Evolutionary conservation across 1,140 invertebrate species (phyloP).

Genomic region (Centruroides sculpturatus): DNA sequence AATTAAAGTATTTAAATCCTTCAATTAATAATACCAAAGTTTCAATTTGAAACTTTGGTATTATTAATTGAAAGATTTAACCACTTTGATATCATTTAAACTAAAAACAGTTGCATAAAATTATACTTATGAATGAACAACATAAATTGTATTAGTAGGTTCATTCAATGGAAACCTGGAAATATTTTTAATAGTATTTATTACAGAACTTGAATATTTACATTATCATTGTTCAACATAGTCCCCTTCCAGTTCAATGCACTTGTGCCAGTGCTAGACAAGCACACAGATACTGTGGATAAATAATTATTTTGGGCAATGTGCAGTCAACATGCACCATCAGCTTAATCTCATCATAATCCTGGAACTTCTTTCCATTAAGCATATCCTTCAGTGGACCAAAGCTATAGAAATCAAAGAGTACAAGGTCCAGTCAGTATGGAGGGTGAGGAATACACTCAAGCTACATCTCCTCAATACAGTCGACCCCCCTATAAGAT

Average conservation of each 20-base stretch:
- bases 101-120: too few species aligned
- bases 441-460: not conserved
- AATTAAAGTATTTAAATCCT: too few species aligned
- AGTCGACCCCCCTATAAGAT: too few species aligned
- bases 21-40: too few species aligned
- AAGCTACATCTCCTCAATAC: not conserved
- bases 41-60: too few species aligned
- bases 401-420: not conserved
- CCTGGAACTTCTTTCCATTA: not conserved
- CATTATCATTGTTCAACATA: slow-evolving; percentile 3
- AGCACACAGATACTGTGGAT: not conserved
- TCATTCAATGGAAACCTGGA: too few species aligned
- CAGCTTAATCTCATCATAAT: not conserved
- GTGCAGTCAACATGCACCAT: not conserved
- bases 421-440: not conserved
- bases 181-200: not conserved
- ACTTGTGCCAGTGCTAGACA: not conserved
- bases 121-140: too few species aligned
- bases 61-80: too few species aligned
- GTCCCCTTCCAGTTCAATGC: slow-evolving; percentile 1
- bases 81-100: too few species aligned
- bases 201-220: slow-evolving; percentile 1
- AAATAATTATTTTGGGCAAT: not conserved
- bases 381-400: not conserved
- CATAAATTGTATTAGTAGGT: too few species aligned